phyloP scores from a whole-genome alignment of 2,888 invertebrate genomes.

The Globia sparganii region DNA sequence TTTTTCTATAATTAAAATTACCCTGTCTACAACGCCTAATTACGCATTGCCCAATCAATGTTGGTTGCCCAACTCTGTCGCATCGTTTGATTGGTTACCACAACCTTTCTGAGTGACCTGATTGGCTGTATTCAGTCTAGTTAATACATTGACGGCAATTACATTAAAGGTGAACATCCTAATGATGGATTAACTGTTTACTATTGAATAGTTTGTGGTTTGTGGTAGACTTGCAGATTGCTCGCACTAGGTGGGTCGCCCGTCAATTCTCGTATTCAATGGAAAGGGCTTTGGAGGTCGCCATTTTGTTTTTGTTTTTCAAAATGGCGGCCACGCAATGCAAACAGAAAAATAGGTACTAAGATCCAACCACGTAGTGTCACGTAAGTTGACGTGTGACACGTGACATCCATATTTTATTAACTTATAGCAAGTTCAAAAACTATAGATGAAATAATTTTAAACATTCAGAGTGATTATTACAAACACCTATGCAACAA shows the following conservation, averaged over 20 bases:
- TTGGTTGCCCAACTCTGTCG: slow-evolving; percentile 18
- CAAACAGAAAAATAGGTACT: too few species aligned
- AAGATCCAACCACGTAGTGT: too few species aligned
- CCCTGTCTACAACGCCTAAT: neutral
- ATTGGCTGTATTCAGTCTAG: slow-evolving; percentile 46
- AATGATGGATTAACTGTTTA: slow-evolving; percentile 27
- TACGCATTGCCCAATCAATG: slow-evolving; percentile 27
- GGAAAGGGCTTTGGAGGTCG: neutral
- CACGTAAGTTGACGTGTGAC: too few species aligned
- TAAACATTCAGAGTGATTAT: too few species aligned
- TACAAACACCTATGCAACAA: too few species aligned
- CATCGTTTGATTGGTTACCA: slow-evolving; percentile 31
- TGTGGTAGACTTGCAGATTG: slow-evolving; percentile 9
- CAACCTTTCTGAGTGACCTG: slow-evolving; percentile 33
- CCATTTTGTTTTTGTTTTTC: too few species aligned
- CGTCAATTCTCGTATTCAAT: neutral
- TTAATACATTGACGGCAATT: slow-evolving; percentile 36
- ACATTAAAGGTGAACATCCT: slow-evolving; percentile 21
- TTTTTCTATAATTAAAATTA: neutral
- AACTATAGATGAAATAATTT: too few species aligned
- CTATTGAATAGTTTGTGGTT: slow-evolving; percentile 1
- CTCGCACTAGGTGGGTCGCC: neutral
- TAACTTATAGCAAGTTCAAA: too few species aligned
- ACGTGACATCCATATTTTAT: too few species aligned
- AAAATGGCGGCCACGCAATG: too few species aligned